phyloP scores from a whole-genome alignment of 2,888 invertebrate species.

The Thera obeliscata region DNA sequence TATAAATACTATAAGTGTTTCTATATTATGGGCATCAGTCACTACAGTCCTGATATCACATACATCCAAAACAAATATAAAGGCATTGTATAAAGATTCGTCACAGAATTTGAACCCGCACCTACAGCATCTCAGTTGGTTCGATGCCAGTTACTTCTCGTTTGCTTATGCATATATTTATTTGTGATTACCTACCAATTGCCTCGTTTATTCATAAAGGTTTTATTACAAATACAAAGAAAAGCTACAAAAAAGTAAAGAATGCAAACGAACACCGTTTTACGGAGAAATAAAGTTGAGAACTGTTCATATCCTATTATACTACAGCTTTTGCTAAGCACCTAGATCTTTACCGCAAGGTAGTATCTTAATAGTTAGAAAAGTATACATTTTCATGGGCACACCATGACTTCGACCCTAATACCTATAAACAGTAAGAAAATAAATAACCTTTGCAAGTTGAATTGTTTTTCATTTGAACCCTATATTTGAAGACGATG shows the following conservation, averaged over 20 bases:
- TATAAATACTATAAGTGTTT: no score
- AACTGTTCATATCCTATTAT: slow-evolving; percentile 10
- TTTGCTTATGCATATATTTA: slow-evolving; percentile 1
- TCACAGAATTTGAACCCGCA: background rate
- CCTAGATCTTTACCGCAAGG: slow-evolving; percentile 30
- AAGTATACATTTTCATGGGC: slow-evolving; percentile 68
- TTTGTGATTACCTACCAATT: slow-evolving; percentile 2
- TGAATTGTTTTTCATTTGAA: slow-evolving; percentile 63
- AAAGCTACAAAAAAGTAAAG: background rate
- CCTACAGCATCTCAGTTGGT: background rate
- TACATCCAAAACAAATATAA: no score
- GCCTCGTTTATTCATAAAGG: slow-evolving; percentile 3
- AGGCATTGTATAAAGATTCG: background rate
- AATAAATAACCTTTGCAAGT: slow-evolving; percentile 69
- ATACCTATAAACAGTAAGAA: slow-evolving; percentile 67
- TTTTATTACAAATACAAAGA: background rate
- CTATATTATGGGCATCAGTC: no score
- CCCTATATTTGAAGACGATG: slow-evolving; percentile 51
- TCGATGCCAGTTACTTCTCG: background rate
- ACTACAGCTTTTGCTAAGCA: background rate
- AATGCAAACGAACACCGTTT: background rate
- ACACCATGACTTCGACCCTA: slow-evolving; percentile 64
- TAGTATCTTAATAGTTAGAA: slow-evolving; percentile 35
- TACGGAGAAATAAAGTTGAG: background rate
- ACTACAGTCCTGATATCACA: no score